phyloP scores from a whole-genome alignment of 1,140 invertebrate species.

The Cephus cinctus region DNA sequence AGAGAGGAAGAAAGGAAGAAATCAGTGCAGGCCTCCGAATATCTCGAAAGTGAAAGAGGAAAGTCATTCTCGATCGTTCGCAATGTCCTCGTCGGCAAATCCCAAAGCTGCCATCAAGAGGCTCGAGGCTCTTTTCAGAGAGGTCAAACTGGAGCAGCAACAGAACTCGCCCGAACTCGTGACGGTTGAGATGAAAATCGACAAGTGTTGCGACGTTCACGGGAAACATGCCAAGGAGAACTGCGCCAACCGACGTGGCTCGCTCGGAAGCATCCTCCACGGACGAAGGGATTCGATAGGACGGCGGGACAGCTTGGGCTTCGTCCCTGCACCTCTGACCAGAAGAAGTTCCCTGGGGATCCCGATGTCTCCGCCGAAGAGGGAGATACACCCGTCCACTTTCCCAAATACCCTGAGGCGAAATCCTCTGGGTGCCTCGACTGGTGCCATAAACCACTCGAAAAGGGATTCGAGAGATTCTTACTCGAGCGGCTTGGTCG shows the following conservation, averaged over 20 bases:
- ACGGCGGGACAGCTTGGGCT: slow-evolving; percentile 33
- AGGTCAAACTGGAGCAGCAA: slow-evolving; percentile 60
- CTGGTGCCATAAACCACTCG: slow-evolving; percentile 44
- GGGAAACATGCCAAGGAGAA: slow-evolving; percentile 62
- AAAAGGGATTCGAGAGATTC: slow-evolving; percentile 32
- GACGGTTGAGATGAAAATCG: slow-evolving; percentile 57
- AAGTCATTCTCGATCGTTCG: slow-evolving; percentile 2
- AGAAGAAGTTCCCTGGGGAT: slow-evolving; percentile 61
- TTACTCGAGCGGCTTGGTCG: slow-evolving; percentile 26
- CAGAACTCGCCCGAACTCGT: slow-evolving; percentile 49
- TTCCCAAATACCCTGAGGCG: slow-evolving; percentile 66
- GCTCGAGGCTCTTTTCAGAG: slow-evolving; percentile 69
- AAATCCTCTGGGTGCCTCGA: slow-evolving; percentile 59
- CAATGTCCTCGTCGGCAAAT: slow-evolving; percentile 58
- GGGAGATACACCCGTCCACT: slow-evolving; percentile 65
- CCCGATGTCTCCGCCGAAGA: slow-evolving; percentile 56
- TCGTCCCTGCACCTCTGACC: slow-evolving; percentile 30
- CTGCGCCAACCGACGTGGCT: slow-evolving; percentile 56
- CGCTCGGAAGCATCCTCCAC: slow-evolving; percentile 50
- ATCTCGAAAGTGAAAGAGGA: slow-evolving; percentile 9
- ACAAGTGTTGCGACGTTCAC: slow-evolving; percentile 68
- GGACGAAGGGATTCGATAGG: slow-evolving; percentile 30
- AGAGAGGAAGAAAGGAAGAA: too few species aligned
- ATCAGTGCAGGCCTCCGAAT: slow-evolving; percentile 1
- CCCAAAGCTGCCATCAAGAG: slow-evolving; percentile 67